Evolutionary conservation across 2,113 vertebrate genomes (phyloP).

Genomic region (Rissa tridactyla): DNA sequence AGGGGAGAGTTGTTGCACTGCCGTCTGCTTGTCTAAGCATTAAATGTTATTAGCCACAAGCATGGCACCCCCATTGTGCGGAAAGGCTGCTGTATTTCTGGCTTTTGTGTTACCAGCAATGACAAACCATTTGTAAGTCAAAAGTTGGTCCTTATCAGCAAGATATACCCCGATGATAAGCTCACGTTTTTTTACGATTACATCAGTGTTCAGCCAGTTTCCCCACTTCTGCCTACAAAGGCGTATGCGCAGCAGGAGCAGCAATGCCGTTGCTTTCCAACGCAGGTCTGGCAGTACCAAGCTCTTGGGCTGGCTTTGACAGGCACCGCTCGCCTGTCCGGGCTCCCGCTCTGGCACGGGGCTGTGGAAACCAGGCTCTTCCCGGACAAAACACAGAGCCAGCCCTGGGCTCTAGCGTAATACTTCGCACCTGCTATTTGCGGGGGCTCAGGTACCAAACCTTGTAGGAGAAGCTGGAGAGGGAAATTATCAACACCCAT

Average conservation of each 20-base stretch:
- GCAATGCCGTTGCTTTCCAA: background rate
- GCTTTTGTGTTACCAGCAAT: slow-evolving; percentile 23
- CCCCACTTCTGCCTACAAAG: background rate
- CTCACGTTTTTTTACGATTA: background rate
- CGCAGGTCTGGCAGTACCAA: rapidly evolving
- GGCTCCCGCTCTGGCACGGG: rapidly evolving
- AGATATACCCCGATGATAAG: background rate
- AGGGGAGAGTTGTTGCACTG: background rate
- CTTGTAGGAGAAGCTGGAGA: background rate
- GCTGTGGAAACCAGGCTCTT: background rate
- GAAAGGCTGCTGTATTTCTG: background rate
- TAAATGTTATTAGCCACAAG: slow-evolving; percentile 10
- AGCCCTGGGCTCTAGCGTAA: rapidly evolving
- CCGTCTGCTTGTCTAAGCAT: slow-evolving; percentile 9
- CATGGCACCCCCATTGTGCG: background rate
- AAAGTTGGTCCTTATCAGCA: slow-evolving; percentile 40
- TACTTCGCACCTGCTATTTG: background rate
- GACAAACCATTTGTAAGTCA: background rate
- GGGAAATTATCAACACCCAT: rapidly evolving
- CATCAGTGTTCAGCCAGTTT: background rate
- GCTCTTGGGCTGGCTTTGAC: rapidly evolving
- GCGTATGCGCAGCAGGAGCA: rapidly evolving
- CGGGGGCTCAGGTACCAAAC: background rate
- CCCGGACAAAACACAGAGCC: rapidly evolving
- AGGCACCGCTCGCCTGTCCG: background rate